Evolutionary conservation across 1,140 invertebrate genomes (phyloP), one percentile per base, ranked within the genome.

Genomic region (Campoletis sonorensis): DNA sequence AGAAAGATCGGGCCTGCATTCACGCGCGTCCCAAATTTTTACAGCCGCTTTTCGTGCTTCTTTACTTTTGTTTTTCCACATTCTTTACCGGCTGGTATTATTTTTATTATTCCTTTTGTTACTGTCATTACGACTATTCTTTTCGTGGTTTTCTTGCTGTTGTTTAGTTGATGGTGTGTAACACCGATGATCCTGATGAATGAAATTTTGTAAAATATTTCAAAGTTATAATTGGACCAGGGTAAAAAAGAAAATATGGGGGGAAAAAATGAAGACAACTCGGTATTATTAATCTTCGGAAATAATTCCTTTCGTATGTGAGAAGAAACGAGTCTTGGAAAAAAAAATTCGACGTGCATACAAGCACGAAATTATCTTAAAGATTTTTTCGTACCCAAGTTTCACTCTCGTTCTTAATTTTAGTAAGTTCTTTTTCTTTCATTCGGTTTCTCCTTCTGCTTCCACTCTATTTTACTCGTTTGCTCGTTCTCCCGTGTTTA

Each of bases 11-110:
- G 13, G 23, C 5, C 23, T 18, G 45, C 45, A 26, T 13, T 45
- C 45, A 21, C 16, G 72, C 79, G 76, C 70, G 64, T 54, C 67
- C n/a, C 23, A 67, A 40, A n/a, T 23, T 80, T 73, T 80, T 80
- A 80, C 49, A 75, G 54, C 72, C 72, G 30, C 72, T 75, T 30
- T 73, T 73, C 37, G 40, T 26, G 8, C 33, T 21, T 40, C 18
- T 91, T 91, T 91, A 89, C 89, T 90, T 88, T 89, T 89, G 88
- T 87, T 83, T 83, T 77, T 80, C 81, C 81, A 82, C 81, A 83
- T 73, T 87, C 84, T 81, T 80, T 73, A 67, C 80, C 81, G 1
- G 54, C 18, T 23, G 18, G 18, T 23, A 18, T n/a, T 61, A 83
- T 84, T 84, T 82, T 84, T 81, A 83, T 84, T 67, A 27, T 67